Base-by-base conservation (phyloP, 2,888 invertebrate genomes). In the Drosophila atroscutellata region DNA sequence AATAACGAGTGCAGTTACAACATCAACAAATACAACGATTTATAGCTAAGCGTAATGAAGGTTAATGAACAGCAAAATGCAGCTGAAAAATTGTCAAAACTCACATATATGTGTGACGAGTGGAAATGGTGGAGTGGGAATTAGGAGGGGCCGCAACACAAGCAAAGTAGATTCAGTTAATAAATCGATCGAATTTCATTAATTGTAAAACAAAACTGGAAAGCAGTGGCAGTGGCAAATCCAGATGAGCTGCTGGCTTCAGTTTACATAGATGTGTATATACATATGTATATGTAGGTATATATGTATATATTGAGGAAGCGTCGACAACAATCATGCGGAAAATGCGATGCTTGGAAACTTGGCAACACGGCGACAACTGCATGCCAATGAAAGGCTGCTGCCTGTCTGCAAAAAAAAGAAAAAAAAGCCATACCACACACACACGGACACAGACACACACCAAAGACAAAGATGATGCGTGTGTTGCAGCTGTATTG, bases 121-220 rank as follows among this genome's bases (percentile, higher is more conserved):
- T 49, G 57, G 9, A 39, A 36, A 42, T 45, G 1, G 2, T 24
- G n/a, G 51, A 18, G 36, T 2, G 37, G 24, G 20, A 13, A 18
- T 5, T 15, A n/a, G 45, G 60, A 50, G 37, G 42, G 51, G 45
- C 28, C 34, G 60, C 61, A 72, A 71, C 71, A 24, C 45, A 45
- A 45, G 74, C 64, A 75, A 63, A 78, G 47, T 55, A 64, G 15
- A 37, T 63, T 80, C 62, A 87, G 91, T 91, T 91, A 91, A 90
- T 90, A 91, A 90, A 90, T 88, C 84, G 86, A 91, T 90, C 81
- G 90, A 88, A 85, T 90, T 90, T 91, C 90, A 91, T 90, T 86
- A 90, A 90, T 91, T 90, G 91, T 86, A 90, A 90, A 83, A 75
- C 72, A 89, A 86, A 89, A 80, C 82, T 69, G 82, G 69, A 76